These are phyloP conservation scores for Ochropleura leucogaster DNA, from an alignment of 2,888 invertebrate genomes.

Conservation along the genomic window DNA sequence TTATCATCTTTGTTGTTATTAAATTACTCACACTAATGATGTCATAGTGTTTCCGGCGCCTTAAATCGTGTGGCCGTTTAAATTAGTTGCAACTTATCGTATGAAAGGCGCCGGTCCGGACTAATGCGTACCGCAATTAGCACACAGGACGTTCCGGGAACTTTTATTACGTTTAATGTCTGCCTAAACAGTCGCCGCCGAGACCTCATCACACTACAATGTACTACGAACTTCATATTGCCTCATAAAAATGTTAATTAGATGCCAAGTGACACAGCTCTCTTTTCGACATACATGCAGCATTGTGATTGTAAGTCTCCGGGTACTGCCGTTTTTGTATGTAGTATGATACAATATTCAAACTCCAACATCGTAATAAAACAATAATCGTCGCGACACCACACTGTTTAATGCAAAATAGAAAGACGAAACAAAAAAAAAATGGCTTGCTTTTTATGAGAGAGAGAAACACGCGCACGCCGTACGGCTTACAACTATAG, in stretches of 20 bases:
- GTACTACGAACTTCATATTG: conserved; percentile 53
- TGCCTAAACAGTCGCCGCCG: conserved; percentile 61
- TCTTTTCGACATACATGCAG: conserved; percentile 63
- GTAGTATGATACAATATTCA: conserved; percentile 16
- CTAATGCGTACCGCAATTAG: conserved; percentile 83
- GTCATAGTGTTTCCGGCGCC: conserved; percentile 61
- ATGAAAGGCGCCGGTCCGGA: conserved; percentile 74
- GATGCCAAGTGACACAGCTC: conserved; percentile 62
- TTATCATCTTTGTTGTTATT: conserved; percentile 40
- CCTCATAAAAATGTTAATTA: conserved; percentile 75
- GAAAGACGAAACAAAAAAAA: no score
- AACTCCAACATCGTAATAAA: no score
- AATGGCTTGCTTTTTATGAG: no score
- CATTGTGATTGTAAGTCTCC: conserved; percentile 55
- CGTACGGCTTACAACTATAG: no score
- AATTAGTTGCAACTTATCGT: conserved; percentile 74
- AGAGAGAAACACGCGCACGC: no score
- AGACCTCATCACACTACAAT: conserved; percentile 60
- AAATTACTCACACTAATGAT: conserved; percentile 59
- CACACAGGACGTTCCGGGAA: conserved; percentile 78
- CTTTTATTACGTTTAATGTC: conserved; percentile 81
- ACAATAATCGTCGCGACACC: no score
- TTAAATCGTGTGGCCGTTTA: conserved; percentile 67
- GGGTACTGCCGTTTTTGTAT: conserved; percentile 58
- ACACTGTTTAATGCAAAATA: no score